Evolutionary conservation across 2,113 vertebrate genomes (phyloP), one percentile per base, ranked within the genome.

Genomic region (Pseudorasbora parva): DNA sequence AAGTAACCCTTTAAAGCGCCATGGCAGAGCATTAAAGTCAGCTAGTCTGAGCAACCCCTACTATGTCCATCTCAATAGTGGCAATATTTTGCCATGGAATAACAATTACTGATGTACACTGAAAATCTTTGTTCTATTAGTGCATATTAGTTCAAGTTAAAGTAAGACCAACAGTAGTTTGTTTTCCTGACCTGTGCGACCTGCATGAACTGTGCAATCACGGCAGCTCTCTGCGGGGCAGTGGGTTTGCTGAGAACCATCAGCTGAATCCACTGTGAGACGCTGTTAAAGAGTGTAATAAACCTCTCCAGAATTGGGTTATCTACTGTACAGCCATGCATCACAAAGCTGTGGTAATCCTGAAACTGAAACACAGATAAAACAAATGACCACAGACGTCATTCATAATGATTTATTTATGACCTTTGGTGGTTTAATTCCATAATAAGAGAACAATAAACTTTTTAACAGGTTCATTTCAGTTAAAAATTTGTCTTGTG

Each of bases 341-440:
- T 96, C 87, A 96, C 97, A 0, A 97, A 98, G 86, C 97, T 97
- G 93, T 97, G 96, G 78, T 97, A 98, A 91, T 98, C 96, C 93
- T 97, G 96, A 87, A 97, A 97, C 96, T 97, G 77, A 27, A 56
- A 77, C 30, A 86, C 78, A 78, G 19, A 60, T 5, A 66, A 96
- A 95, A 84, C 23, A 87, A 11, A 79, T 15, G 15, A 62, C 23
- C 51, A 49, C 4, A 49, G 30, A 54, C 5, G n/a, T n/a, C n/a
- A 3, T 54, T 23, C 9, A n/a, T n/a, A 8, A 43, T 21, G 37
- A 72, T 54, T 54, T 54, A 54, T 19, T 7, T 19, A 54, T 54
- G 7, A 54, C 17, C 17, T 54, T 54, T 17, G 17, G 6, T 19
- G 17, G 45, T 47, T 12, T 49, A 15, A 15, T 54, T 19, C 17